Conservation (phyloP, 1,140 invertebrate genomes). For the Glomeris maerens region DNA sequence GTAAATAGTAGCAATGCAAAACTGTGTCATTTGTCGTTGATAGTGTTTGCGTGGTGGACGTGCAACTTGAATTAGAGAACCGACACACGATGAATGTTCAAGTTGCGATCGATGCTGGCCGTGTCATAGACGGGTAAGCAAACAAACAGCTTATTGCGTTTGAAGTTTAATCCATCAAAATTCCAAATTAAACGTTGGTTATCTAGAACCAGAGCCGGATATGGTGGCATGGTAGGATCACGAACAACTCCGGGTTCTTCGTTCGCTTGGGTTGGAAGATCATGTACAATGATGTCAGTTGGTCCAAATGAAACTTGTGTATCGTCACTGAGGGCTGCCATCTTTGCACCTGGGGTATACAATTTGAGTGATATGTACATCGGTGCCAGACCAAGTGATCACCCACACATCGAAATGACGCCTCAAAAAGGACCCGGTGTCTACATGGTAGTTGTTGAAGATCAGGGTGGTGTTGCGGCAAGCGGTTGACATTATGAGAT, state of each 20-base stretch:
- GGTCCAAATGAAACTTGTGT: not conserved
- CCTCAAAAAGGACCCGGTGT: too few relatives aligned
- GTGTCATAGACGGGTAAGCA: not conserved
- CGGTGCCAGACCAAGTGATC: not conserved
- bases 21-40: not conserved
- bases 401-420: too few relatives aligned
- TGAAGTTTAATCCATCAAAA: not conserved
- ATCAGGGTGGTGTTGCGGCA: too few relatives aligned
- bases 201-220: not conserved
- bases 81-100: not conserved
- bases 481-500: too few relatives aligned
- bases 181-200: not conserved
- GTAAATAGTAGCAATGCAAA: not conserved
- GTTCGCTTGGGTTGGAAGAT: conserved; percentile 6
- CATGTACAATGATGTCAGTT: not conserved
- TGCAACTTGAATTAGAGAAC: not conserved
- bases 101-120: not conserved
- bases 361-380: not conserved
- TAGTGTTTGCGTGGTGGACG: not conserved
- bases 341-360: conserved; percentile 3
- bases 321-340: not conserved
- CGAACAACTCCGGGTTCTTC: too few relatives aligned
- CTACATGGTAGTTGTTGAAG: too few relatives aligned
- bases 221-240: too few relatives aligned
- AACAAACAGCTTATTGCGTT: not conserved